Evolutionary conservation across 2,888 invertebrate species (phyloP), one percentile per base, ranked within the genome.

Genomic region (Heliconius cydno): DNA sequence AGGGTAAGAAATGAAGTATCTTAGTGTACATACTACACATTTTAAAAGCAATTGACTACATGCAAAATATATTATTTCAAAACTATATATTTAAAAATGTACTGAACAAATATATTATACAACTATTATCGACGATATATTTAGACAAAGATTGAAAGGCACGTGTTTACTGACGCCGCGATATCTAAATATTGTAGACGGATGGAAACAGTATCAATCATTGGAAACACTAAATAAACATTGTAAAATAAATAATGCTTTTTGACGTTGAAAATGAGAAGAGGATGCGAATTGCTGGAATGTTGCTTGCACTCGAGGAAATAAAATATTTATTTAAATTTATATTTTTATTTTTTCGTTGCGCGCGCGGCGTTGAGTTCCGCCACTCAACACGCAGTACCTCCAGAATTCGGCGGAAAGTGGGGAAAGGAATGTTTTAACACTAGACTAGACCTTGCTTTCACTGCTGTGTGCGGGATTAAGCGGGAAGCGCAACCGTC

Each of bases 171-270:
- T 28, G 28, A 28, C 71, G 38, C 30, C 38, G 9, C 9, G 34
- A 12, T 57, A 25, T 74, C n/a, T 60, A 74, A 74, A 74, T 63
- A 63, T 74, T 74, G 30, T 74, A 74, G 57, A 13, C 63, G 28
- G 41, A 63, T 63, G 63, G n/a, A 63, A 74, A 63, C 15, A 1
- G 9, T 74, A 74, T 63, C 74, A 74, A 38, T 74, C 41, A 74
- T 38, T 63, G 10, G 13, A 38, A 60, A 63, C 34, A 63, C 34
- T 28, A 30, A 30, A 30, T 30, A 30, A 28, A 63, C 22, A 28
- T 28, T 28, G 28, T 28, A 38, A 22, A 74, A 60, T 74, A 74
- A 63, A 63, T 25, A 34, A 34, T 38, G 25, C 15, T 22, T 22
- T 30, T 74, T 25, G 63, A n/a, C 63, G 73, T 46, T 13, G 46